Base-by-base conservation (phyloP, 2,797 vertebrate genomes). In the Chlorospingus semifuscus region DNA sequence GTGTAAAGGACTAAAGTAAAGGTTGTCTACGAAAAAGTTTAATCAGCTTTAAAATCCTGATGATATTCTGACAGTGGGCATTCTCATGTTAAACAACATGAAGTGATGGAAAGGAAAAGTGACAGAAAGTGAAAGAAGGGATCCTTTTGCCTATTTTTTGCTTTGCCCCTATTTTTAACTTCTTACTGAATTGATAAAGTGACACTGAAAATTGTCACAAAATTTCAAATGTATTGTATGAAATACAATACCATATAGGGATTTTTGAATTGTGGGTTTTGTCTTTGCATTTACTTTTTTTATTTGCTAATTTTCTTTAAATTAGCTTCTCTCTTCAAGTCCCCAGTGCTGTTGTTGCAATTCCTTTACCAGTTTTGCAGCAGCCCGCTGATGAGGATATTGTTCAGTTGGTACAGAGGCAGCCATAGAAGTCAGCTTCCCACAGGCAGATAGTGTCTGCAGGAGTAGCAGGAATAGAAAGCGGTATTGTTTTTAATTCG, bases 371-470 rank as follows among this genome's bases (percentile, higher is more conserved):
- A 83, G 63, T 70, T 86, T 70, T 91, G 47, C 72, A 81, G 53
- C 42, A 61, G 74, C 69, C 6, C 18, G 11, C 27, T 63, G 82
- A 83, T 74, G 36, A 69, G 84, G 53, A 86, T 76, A 66, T 94
- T 96, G 89, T 86, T 88, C 70, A 49, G 14, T 4, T 47, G 34
- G 50, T 86, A 32, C 41, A 23, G 50, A 76, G 4, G 29, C 69
- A 76, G 63, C 72, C 37, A n/a, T 8, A 92, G 84, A 88, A 81
- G 88, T 74, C 52, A 53, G 66, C 76, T 95, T 95, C 89, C 82
- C 88, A 87, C 74, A 94, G 90, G 63, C 77, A 69, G 26, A 66
- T 3, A 17, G 59, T 29, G 42, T 91, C 89, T 70, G 56, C 32
- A 70, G 65, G 83, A 65, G 53, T 2, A 87, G 78, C 65, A 78